Base-by-base conservation (phyloP, 1,140 invertebrate genomes). In the Rhynchophorus ferrugineus region DNA sequence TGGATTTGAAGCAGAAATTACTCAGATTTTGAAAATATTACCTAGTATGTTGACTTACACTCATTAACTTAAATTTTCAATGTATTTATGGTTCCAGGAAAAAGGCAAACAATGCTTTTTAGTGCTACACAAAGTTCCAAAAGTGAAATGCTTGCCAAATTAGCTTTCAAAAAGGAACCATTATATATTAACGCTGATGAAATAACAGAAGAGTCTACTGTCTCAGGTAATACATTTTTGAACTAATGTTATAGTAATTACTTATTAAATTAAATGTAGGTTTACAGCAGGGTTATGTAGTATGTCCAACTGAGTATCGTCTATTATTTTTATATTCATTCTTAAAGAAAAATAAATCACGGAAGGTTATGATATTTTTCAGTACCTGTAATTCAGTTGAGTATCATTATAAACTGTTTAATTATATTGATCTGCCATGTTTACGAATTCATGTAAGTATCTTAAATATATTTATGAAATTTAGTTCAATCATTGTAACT, bases 341-440 rank as follows among this genome's bases (percentile, higher is more conserved):
- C 71, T 73, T 99, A 2, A 98, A 97, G 71, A 98, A 94, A 71
- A 98, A 99, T 69, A 77, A 84, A 18, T 91, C 90, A 71, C 97
- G 95, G 77, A 99, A 99, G 75, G 82, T 98, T 1, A 99, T 99
- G 96, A 95, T 99, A 0, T 99, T 99, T 73, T 91, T 99, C 65
- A 97, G 91, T 54, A 96, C 95, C 0, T 99, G 96, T 71, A 89
- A 97, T 83, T 90, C 94, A 44, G 97, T 99, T 2, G 97, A 98
- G 73, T 99, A 85, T 71, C 91, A 98, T 70, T 80, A 93, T 68
- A 95, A 99, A 69, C 76, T 99, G 1, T 80, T 99, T 20, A 99
- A 99, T 75, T 99, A 98, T 65, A 97, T 99, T 48, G 96, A 99
- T 75, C 68, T 99, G 34, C 89, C 93, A 16, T 95, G 98, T n/a